Base-by-base conservation (phyloP, 2,113 vertebrate species). In the Nestor notabilis region DNA sequence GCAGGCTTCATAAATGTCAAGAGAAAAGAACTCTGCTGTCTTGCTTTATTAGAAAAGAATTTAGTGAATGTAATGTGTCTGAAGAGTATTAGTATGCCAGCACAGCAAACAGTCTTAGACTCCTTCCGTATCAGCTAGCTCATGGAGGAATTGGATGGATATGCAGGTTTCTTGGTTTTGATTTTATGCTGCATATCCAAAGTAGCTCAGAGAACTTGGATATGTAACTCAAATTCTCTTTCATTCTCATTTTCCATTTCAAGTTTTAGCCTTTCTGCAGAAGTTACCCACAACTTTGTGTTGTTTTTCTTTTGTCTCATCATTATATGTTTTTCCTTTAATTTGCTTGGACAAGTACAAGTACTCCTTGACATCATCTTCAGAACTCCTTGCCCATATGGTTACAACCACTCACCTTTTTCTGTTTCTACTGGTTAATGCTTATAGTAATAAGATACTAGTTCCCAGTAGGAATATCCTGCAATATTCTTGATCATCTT, bases 1-100 rank as follows among this genome's bases (percentile, higher is more conserved):
- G 90, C 94, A 96, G 86, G 83, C 94, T 96, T 95, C 97, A 93
- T 96, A 97, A 97, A 97, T 96, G 97, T 96, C 97, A 97, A 94
- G 93, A 94, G 96, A 95, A 96, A 97, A 97, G 90, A 93, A 91
- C 95, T 97, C 47, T 83, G 80, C 96, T 97, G 95, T 96, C 96
- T 97, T 95, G 95, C 96, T 86, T 89, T 97, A 95, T 97, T 97
- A 97, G 90, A 95, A 88, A 96, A 95, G 88, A 95, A 95, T 95
- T 55, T 20, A 79, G 82, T 95, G 92, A 94, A 95, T 93, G 94
- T 91, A 97, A 91, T 83, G 74, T 0, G 17, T 89, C 94, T 96
- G 94, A 97, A 88, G 92, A 79, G 53, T 49, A 89, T 93, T 95
- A 89, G 63, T 49, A 79, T 85, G 80, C 77, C 83, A 95, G 87